Percentiles rank a stretch among this genome's conserved stretches.
These are phyloP conservation scores for Vesta saturnalis DNA, from an alignment of 2,888 invertebrate species.

Conservation along the genomic window DNA sequence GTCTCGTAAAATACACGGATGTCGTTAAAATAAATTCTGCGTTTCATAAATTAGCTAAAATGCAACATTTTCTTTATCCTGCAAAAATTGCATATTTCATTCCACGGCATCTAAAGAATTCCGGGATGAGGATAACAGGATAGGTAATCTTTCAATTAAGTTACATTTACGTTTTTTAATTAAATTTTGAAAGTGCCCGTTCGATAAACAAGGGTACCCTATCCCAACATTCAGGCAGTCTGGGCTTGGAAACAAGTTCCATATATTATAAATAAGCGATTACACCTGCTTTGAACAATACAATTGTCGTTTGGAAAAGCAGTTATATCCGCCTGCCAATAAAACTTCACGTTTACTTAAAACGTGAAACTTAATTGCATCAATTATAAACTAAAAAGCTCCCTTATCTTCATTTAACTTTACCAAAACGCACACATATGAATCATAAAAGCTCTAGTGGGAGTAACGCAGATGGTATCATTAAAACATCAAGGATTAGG, in stretches of 20 bases:
- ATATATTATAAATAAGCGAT: background rate
- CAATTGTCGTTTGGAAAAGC: background rate
- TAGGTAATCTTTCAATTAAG: slow-evolving; percentile 47
- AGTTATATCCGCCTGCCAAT: background rate
- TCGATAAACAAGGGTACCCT: slow-evolving; percentile 86
- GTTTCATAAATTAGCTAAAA: too few species aligned
- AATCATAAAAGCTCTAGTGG: background rate
- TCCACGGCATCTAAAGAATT: background rate
- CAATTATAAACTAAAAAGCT: slow-evolving; percentile 1
- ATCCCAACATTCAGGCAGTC: slow-evolving; percentile 97
- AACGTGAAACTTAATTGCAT: background rate
- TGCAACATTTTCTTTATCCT: too few species aligned
- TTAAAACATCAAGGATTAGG: slow-evolving; percentile 7
- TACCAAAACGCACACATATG: background rate
- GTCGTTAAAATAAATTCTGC: too few species aligned
- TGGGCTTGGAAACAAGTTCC: slow-evolving; percentile 44
- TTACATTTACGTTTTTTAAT: slow-evolving; percentile 4
- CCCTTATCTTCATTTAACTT: background rate
- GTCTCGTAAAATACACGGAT: too few species aligned
- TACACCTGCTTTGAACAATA: background rate
- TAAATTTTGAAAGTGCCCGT: slow-evolving; percentile 60
- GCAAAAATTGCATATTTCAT: slow-evolving; percentile 1
- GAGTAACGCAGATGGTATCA: background rate
- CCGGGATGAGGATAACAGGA: slow-evolving; percentile 44
- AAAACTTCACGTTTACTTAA: background rate